phyloP scores from a whole-genome alignment of 2,888 invertebrate species.

The Drosophila paramelanica region DNA sequence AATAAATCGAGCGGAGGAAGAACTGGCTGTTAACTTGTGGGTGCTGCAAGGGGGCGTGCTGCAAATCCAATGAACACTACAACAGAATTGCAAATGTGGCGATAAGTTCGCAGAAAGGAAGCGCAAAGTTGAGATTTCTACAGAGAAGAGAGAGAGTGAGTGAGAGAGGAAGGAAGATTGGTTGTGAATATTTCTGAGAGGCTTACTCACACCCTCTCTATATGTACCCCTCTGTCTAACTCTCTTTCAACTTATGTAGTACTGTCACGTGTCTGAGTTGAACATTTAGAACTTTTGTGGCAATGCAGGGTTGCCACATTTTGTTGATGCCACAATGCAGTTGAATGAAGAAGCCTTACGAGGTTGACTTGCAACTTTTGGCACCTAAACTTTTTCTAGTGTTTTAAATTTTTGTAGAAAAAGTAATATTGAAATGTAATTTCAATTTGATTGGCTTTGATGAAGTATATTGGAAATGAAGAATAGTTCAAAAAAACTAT shows the following conservation, averaged over 20 bases:
- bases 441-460: constrained; percentile 14
- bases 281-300: constrained; percentile 39
- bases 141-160: not conserved
- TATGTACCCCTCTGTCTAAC: not conserved
- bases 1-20: constrained; percentile 19
- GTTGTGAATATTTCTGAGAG: not conserved
- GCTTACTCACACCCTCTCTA: not conserved
- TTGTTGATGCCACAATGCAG: constrained; percentile 6
- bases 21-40: constrained; percentile 40
- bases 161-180: not conserved
- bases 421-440: constrained; percentile 15
- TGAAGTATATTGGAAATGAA: not conserved
- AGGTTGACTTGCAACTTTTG: constrained; percentile 11
- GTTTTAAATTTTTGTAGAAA: not conserved
- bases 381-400: constrained; percentile 22
- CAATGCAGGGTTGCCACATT: constrained; percentile 15
- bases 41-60: constrained; percentile 16
- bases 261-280: constrained; percentile 50
- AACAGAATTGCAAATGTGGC: constrained; percentile 40
- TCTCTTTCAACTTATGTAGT: not conserved
- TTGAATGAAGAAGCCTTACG: not conserved
- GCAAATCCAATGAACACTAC: constrained; percentile 57
- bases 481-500: not conserved
- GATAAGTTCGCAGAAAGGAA: constrained; percentile 12
- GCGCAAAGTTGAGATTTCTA: not conserved